A percentile compares a stretch with the other conserved stretches of the same genome.
Evolutionary conservation across 2,113 vertebrate species (phyloP).

Genomic region (Sphyrna mokarran): DNA sequence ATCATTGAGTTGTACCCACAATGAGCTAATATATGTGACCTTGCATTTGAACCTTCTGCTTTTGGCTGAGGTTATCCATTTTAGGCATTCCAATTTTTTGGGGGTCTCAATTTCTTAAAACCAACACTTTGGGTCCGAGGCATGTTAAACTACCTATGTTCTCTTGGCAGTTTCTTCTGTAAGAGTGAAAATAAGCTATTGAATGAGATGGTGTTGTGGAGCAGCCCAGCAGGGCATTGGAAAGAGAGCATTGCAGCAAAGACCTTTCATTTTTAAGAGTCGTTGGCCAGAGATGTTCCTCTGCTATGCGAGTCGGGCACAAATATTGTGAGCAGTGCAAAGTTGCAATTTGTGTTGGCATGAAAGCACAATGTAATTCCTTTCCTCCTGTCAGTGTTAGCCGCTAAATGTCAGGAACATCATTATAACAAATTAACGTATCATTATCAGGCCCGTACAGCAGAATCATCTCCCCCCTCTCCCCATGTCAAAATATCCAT

Average conservation of each 20-base stretch:
- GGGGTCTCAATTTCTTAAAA: background rate
- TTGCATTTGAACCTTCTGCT: background rate
- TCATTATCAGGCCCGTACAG: too few species aligned
- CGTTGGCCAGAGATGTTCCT: too few species aligned
- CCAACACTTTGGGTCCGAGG: background rate
- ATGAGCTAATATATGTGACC: background rate
- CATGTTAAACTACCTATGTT: background rate
- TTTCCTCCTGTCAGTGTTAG: too few species aligned
- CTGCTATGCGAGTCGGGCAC: too few species aligned
- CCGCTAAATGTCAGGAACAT: too few species aligned
- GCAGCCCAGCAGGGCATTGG: background rate
- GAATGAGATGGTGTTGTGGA: background rate
- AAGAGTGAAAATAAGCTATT: background rate
- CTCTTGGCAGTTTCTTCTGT: background rate
- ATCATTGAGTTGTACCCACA: background rate
- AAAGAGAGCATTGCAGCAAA: background rate
- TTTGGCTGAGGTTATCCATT: background rate
- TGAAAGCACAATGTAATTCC: too few species aligned
- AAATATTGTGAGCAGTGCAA: too few species aligned
- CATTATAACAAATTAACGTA: too few species aligned
- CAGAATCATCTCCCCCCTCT: too few species aligned
- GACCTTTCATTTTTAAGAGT: background rate
- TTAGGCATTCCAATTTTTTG: background rate
- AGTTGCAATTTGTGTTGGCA: too few species aligned
- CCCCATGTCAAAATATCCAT: too few species aligned